Conservation (phyloP, 2,113 vertebrate genomes). For the Leucosticte australis region DNA sequence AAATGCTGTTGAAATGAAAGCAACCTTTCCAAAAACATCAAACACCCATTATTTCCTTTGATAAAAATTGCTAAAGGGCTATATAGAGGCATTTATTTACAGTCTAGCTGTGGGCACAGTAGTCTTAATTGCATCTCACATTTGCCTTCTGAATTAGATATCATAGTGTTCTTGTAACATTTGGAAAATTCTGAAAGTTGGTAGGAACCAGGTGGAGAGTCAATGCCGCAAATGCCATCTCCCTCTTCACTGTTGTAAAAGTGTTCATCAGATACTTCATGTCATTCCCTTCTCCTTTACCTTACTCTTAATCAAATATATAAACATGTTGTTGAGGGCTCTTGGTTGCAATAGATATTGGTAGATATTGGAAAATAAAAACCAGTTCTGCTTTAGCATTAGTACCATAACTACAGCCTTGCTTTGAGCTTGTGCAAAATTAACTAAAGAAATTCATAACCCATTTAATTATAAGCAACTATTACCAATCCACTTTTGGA, state of each 20-base stretch:
- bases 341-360: neutral
- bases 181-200: neutral
- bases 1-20: neutral
- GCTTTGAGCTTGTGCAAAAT: neutral
- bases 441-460: neutral
- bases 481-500: neutral
- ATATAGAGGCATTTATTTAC: neutral
- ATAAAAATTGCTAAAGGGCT: neutral
- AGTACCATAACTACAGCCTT: neutral
- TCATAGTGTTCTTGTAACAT: neutral
- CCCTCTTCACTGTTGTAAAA: neutral
- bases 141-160: neutral
- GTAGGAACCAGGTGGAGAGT: neutral
- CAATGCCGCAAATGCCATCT: neutral
- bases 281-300: neutral
- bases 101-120: neutral
- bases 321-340: neutral
- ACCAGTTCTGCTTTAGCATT: neutral
- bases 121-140: neutral
- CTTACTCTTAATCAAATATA: neutral
- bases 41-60: neutral
- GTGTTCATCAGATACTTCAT: rapidly evolving
- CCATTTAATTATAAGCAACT: neutral
- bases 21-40: neutral
- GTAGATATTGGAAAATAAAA: neutral